Conservation (phyloP, 2,888 invertebrate species). For the Cenopis cana region DNA sequence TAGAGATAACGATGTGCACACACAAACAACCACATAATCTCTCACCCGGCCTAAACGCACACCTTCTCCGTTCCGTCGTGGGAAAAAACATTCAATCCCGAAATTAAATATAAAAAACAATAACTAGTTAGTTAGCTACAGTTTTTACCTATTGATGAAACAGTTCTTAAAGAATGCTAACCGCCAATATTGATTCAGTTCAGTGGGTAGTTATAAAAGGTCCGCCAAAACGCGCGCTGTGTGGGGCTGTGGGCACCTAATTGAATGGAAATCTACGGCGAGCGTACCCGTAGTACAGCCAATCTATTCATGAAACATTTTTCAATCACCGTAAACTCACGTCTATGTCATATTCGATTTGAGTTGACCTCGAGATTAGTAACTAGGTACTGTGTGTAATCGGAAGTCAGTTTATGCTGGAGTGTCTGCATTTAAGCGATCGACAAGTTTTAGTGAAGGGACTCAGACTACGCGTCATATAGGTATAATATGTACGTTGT, state of each 20-base stretch:
- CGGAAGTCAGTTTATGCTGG: background rate
- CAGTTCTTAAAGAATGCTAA: constrained; percentile 22
- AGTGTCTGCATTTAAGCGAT: too few relatives aligned
- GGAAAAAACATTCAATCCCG: too few relatives aligned
- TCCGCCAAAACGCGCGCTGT: constrained; percentile 30
- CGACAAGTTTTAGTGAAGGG: too few relatives aligned
- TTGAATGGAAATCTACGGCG: constrained; percentile 47
- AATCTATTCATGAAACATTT: background rate
- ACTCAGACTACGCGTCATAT: too few relatives aligned
- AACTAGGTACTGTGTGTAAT: background rate
- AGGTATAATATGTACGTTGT: too few relatives aligned
- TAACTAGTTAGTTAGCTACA: too few relatives aligned
- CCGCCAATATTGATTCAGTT: constrained; percentile 37
- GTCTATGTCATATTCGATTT: background rate
- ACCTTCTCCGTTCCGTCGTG: too few relatives aligned
- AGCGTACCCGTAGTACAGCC: constrained; percentile 1
- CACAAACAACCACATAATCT: too few relatives aligned
- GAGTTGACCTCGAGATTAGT: background rate
- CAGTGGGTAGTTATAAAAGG: constrained; percentile 46
- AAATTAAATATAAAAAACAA: background rate
- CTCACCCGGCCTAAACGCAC: too few relatives aligned
- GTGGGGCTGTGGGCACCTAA: constrained; percentile 47
- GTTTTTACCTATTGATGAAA: background rate
- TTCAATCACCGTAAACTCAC: background rate
- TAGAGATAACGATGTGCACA: too few relatives aligned